Base-by-base conservation (phyloP, 37 sponge, comb jelly and placozoan genomes). In the Chondrosia reniformis region DNA sequence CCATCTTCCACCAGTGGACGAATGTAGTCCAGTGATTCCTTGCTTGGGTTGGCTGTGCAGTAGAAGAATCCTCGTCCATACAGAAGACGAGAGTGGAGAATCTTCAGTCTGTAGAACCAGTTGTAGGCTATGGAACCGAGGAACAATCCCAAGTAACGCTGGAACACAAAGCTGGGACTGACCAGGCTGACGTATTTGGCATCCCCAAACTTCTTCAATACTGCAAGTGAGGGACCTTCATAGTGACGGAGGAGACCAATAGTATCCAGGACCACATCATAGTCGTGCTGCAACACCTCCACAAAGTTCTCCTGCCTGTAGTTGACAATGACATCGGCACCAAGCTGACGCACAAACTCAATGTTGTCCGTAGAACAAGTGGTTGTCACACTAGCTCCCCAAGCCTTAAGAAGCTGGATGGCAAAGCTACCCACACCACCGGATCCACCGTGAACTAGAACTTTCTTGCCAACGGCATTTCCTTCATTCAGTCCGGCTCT, bases 341-440 rank as follows among this genome's bases (percentile, higher is more conserved):
- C 93, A 21, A 92, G 85, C 37, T 77, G 43, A 31, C 74, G 79
- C 7, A 90, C 88, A 3, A 88, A 74, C 9, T 73, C 19, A 27
- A 82, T 42, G 39, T 87, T 84, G 2, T 58, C 45, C 1, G 89
- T 43, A 22, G 85, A 81, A 71, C 93, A 92, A 28, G 93, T 92
- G 3, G 85, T 78, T 4, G 89, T 79, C 15, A 92, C 86, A 22
- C 75, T 34, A 31, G 88, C 93, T 33, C 89, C 93, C 93, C 93
- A 92, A 6, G 89, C 84, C 83, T 92, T 92, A 72, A 92, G 74
- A n/a, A 92, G 57, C 75, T 92, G 93, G 37, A 92, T 72, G 0
- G 93, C 89, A 82, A 92, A 92, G 4, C 76, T 79, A 3, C 93
- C 93, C 36, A 88, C 85, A 0, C 93, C 93, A 33, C 93, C 93